These are phyloP conservation scores for Anguilla japonica DNA, from an alignment of 2,113 vertebrate genomes.

Conservation along the genomic window DNA sequence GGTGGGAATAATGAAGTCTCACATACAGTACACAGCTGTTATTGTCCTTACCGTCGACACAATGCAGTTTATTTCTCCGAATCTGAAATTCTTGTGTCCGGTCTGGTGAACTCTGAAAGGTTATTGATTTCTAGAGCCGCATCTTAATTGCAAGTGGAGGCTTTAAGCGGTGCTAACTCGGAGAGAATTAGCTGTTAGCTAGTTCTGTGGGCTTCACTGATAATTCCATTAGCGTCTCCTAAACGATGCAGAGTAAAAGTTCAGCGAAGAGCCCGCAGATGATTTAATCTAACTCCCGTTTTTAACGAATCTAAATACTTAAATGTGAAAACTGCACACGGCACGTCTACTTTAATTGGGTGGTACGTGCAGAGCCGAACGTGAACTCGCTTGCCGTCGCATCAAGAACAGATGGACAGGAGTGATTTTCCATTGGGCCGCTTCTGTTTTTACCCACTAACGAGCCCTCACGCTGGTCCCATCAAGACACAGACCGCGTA, in stretches of 20 bases:
- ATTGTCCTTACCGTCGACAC: neutral
- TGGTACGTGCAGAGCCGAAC: neutral
- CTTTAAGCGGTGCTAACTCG: neutral
- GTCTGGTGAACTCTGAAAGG: neutral
- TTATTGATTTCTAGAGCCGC: neutral
- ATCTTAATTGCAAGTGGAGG: neutral
- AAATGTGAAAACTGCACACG: neutral
- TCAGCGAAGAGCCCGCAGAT: neutral
- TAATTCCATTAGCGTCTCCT: neutral
- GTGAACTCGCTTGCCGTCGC: neutral
- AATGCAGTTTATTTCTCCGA: neutral
- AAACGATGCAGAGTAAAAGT: neutral
- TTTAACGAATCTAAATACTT: neutral
- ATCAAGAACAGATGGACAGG: neutral
- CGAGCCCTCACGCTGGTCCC: neutral
- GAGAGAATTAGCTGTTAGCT: neutral
- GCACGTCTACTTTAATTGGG: neutral
- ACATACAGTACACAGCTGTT: neutral
- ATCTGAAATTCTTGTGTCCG: neutral
- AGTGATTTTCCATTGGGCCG: neutral
- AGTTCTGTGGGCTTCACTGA: neutral
- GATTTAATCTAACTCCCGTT: neutral
- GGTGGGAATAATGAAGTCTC: neutral
- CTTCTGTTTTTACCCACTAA: neutral
- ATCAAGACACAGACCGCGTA: neutral